Percentiles rank a stretch among this genome's conserved stretches.
Evolutionary conservation across 1,140 invertebrate genomes (phyloP).

Genomic region (Drosophila kanapiae): DNA sequence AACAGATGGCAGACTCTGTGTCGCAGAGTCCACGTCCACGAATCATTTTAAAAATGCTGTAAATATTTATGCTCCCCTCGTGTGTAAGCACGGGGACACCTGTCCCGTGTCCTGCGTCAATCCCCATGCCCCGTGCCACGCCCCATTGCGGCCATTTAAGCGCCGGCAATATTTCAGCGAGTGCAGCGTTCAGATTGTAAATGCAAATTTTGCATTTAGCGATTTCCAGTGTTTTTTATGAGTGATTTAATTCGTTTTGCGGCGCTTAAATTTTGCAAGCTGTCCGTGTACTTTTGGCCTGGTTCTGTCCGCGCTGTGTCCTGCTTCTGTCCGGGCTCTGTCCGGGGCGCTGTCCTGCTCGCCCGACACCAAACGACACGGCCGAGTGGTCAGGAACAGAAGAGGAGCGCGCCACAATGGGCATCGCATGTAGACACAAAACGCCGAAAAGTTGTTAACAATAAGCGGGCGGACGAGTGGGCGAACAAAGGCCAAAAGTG

Average conservation of each 20-base stretch:
- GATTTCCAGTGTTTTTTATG: conserved; percentile 60
- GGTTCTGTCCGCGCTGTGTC: background rate
- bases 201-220: conserved; percentile 80
- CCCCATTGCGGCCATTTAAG: conserved; percentile 47
- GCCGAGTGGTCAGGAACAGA: conserved; percentile 42
- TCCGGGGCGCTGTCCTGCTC: conserved; percentile 15
- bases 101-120: conserved; percentile 17
- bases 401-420: conserved; percentile 28
- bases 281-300: conserved; percentile 31
- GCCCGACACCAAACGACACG: conserved; percentile 29
- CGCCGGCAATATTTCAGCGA: conserved; percentile 54
- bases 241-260: conserved; percentile 57
- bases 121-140: background rate
- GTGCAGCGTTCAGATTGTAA: conserved; percentile 65
- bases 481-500: conserved; percentile 45
- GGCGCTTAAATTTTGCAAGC: conserved; percentile 41
- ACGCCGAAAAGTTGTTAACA: conserved; percentile 54
- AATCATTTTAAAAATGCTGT: conserved; percentile 77
- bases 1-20: conserved; percentile 58
- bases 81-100: conserved; percentile 61
- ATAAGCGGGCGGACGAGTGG: conserved; percentile 38
- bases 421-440: conserved; percentile 36
- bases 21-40: conserved; percentile 33
- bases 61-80: conserved; percentile 71
- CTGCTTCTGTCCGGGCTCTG: conserved; percentile 13